These are phyloP conservation scores for Etheostoma nigrum DNA, from an alignment of 2,797 vertebrate genomes.

Conservation along the genomic window DNA sequence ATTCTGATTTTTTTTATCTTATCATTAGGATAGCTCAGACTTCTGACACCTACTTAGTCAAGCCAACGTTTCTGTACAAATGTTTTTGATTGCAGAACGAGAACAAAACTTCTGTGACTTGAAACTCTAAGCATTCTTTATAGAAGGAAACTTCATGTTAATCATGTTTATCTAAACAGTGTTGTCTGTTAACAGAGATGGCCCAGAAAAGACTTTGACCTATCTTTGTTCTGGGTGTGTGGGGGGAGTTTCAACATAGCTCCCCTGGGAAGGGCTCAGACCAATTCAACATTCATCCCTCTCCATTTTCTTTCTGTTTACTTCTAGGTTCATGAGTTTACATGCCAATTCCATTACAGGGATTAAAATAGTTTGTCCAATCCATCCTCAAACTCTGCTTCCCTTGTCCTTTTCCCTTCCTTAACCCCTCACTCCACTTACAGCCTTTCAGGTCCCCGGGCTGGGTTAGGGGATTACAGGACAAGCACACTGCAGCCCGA, in stretches of 20 bases:
- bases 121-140: conserved; percentile 55
- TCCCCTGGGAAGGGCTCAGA: conserved; percentile 66
- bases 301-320: conserved; percentile 82
- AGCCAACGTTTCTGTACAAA: conserved; percentile 5
- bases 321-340: conserved; percentile 83
- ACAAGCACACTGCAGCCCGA: conserved; percentile 56
- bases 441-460: conserved; percentile 75
- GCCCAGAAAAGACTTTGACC: conserved; percentile 65
- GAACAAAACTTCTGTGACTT: conserved; percentile 23
- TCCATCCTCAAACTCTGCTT: conserved; percentile 72
- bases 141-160: conserved; percentile 40
- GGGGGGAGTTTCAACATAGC: conserved; percentile 74
- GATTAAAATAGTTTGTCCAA: conserved; percentile 87
- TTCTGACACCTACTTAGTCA: conserved; percentile 8
- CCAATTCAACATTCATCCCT: conserved; percentile 76
- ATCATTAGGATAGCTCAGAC: conserved; percentile 36
- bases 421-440: conserved; percentile 76
- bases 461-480: conserved; percentile 73
- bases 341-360: conserved; percentile 86
- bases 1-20: conserved; percentile 42
- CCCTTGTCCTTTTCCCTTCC: conserved; percentile 65
- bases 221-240: conserved; percentile 64
- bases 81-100: conserved; percentile 12
- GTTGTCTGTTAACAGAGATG: conserved; percentile 63
- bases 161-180: conserved; percentile 73